Evolutionary conservation across 2,113 vertebrate species (phyloP).

Genomic region (Sapajus apella): DNA sequence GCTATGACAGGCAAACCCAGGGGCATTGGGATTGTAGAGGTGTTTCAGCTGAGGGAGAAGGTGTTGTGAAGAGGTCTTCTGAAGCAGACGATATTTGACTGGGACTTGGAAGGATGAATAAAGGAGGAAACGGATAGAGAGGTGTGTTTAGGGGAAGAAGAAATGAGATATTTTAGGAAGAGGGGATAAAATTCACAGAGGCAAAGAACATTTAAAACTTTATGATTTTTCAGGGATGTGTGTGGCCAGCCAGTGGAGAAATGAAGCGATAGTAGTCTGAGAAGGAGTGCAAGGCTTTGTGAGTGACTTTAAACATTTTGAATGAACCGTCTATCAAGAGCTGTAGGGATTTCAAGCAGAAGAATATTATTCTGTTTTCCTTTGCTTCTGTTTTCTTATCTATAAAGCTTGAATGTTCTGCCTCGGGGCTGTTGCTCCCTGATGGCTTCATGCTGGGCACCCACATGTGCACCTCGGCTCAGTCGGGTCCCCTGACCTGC

Average conservation of each 20-base stretch:
- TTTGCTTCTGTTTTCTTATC: background rate
- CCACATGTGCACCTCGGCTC: fast-evolving
- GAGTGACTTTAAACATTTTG: background rate
- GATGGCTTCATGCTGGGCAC: fast-evolving
- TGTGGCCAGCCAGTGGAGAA: no score
- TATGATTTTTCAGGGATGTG: background rate
- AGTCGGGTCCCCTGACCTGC: background rate
- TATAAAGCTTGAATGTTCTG: fast-evolving
- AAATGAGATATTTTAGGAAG: background rate
- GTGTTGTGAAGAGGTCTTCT: background rate
- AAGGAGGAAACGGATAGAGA: background rate
- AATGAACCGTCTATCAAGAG: background rate
- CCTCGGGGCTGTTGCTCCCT: background rate
- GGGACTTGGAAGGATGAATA: background rate
- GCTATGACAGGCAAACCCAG: background rate
- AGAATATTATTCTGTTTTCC: background rate
- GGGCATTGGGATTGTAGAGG: background rate
- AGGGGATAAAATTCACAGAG: background rate
- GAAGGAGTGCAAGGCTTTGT: background rate
- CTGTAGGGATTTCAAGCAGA: background rate
- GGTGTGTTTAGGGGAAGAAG: background rate
- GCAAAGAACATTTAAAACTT: background rate
- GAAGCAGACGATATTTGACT: background rate
- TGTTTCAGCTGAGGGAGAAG: background rate
- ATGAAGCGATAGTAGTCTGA: fast-evolving